phyloP scores from a whole-genome alignment of 2,888 invertebrate genomes.

The Parnassius smintheus region DNA sequence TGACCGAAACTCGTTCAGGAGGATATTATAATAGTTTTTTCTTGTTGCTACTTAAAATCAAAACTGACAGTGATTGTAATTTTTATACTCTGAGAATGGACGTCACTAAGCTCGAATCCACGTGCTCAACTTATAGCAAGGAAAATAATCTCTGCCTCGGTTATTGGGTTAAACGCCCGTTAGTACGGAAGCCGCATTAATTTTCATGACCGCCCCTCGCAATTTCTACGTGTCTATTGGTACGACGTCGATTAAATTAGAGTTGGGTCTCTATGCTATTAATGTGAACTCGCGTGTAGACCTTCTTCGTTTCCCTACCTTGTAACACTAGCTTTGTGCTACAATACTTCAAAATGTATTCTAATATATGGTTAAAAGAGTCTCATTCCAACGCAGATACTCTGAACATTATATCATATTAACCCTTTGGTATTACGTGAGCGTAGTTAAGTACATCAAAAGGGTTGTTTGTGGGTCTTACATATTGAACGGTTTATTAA shows the following conservation, averaged over 20 bases:
- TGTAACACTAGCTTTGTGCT: background rate
- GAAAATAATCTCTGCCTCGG: slow-evolving; percentile 24
- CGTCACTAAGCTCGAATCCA: slow-evolving; percentile 7
- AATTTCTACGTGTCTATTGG: slow-evolving; percentile 12
- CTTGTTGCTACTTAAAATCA: too few relatives aligned
- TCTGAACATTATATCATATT: background rate
- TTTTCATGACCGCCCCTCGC: slow-evolving; percentile 20
- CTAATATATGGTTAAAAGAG: background rate
- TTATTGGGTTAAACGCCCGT: slow-evolving; percentile 24
- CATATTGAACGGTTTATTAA: slow-evolving; percentile 19
- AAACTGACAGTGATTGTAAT: too few relatives aligned
- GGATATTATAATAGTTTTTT: too few relatives aligned
- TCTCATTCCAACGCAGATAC: background rate
- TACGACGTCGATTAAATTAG: slow-evolving; percentile 23
- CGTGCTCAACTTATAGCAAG: slow-evolving; percentile 15
- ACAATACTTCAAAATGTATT: background rate
- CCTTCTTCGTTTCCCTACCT: slow-evolving; percentile 11
- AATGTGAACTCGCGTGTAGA: slow-evolving; percentile 19
- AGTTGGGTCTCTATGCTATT: slow-evolving; percentile 7
- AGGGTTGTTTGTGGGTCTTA: slow-evolving; percentile 15
- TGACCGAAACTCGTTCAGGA: too few relatives aligned
- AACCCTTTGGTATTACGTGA: slow-evolving; percentile 2
- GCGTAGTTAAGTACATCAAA: slow-evolving; percentile 14
- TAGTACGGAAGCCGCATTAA: slow-evolving; percentile 19
- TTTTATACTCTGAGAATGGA: background rate